Evolutionary conservation across 2,797 vertebrate species (phyloP), one percentile per base, ranked within the genome.

Genomic region (Harpagifer antarcticus): DNA sequence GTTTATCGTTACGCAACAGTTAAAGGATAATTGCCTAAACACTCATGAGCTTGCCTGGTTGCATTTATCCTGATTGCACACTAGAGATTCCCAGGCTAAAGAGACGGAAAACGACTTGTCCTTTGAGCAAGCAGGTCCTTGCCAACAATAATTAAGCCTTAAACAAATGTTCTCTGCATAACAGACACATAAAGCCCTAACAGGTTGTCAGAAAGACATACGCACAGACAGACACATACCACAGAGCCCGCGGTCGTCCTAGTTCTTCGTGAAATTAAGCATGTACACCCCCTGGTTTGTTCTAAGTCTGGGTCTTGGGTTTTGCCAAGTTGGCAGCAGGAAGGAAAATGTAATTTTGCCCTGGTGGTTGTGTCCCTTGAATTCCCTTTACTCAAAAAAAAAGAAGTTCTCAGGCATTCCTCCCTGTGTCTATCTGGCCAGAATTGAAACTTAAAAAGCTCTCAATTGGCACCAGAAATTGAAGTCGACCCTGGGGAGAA

Each of bases 191-290:
- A 65, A 67, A 75, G 50, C 55, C 50, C 53, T 23, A 56, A 44
- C 42, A 78, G 40, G 40, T 40, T 72, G 60, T 83, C 55, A 75
- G 33, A 72, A 74, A 69, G 48, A 78, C n/a, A 37, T 33, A 59
- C n/a, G n/a, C 60, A 53, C 42, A 71, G 19, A 68, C 12, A 78
- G 19, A 70, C 71, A 63, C 75, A 72, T 10, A 61, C 67, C 45
- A 70, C 55, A 59, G 59, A 59, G 66, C 71, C 78, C 20, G 23
- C 19, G 27, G 76, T 81, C 40, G 58, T 82, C 78, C 72, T 78
- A 74, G 74, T 91, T 88, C 79, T 87, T 74, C 83, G 83, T 87
- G 83, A 88, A 89, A 87, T 89, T 74, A 89, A 85, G 68, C 80
- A 65, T 87, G 56, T 48, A 74, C 74, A 78, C 79, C 77, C 79